Conservation (phyloP, 1,140 invertebrate genomes). For the Philopotamus ludificatus region DNA sequence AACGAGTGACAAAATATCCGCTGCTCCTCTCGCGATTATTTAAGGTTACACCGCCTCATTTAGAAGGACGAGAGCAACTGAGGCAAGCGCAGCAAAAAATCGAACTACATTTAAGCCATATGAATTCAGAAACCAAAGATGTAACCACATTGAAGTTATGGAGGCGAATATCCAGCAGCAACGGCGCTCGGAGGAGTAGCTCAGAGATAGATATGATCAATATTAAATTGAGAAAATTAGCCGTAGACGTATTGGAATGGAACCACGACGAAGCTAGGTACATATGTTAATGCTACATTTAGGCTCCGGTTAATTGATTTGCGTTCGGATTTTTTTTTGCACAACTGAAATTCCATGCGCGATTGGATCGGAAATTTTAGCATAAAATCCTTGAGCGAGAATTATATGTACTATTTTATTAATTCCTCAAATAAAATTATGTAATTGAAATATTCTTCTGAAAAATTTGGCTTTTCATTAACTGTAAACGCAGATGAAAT, state of each 20-base stretch:
- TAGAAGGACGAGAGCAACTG: constrained; percentile 74
- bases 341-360: no score
- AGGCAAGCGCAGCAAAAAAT: constrained; percentile 88
- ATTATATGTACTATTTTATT: no score
- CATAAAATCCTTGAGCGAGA: no score
- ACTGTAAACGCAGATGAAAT: no score
- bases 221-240: constrained; percentile 87
- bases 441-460: no score
- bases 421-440: no score
- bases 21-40: constrained; percentile 84
- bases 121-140: constrained; percentile 92
- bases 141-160: constrained; percentile 81
- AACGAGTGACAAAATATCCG: constrained; percentile 91
- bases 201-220: constrained; percentile 82
- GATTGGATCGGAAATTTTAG: no score
- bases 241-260: constrained; percentile 90
- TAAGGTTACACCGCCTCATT: constrained; percentile 84
- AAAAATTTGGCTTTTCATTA: no score
- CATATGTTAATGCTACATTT: no score
- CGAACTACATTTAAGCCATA: constrained; percentile 89
- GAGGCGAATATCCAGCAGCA: constrained; percentile 83
- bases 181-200: constrained; percentile 64
- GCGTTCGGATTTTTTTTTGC: no score
- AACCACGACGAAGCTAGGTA: constrained; percentile 83
- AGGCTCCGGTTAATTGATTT: no score